These are phyloP conservation scores for Lumbricus terrestris DNA, from an alignment of 2,888 invertebrate species.

Conservation along the genomic window DNA sequence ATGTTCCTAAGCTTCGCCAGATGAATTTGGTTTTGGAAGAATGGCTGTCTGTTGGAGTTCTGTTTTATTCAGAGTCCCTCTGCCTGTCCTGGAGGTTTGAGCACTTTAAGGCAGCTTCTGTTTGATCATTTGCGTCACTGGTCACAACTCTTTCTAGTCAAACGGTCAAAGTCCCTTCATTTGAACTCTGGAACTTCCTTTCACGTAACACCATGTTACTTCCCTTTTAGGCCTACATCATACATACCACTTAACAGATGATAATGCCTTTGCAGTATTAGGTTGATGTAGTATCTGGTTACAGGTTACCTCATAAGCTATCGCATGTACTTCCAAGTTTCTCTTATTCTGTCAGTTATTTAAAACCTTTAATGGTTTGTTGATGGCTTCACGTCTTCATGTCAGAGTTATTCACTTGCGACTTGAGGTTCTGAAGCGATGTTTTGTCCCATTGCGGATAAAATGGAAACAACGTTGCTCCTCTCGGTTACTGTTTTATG, in stretches of 20 bases:
- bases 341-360: not conserved
- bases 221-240: no score
- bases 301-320: not conserved
- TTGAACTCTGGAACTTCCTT: not conserved
- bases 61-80: not conserved
- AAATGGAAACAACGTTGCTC: not conserved
- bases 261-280: not conserved
- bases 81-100: not conserved
- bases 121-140: not conserved
- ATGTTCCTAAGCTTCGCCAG: not conserved
- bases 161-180: not conserved
- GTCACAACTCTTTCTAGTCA: not conserved
- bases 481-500: not conserved
- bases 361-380: not conserved
- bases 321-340: not conserved
- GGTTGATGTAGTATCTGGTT: not conserved
- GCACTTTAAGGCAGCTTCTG: not conserved
- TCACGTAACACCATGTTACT: not conserved
- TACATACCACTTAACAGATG: not conserved
- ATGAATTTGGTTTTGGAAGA: not conserved
- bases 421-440: not conserved
- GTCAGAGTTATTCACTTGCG: not conserved
- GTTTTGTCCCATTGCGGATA: not conserved
- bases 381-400: not conserved
- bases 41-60: not conserved